Percentiles rank a stretch among this genome's conserved stretches.
phyloP scores from a whole-genome alignment of 1,140 invertebrate species.

The Triops cancriformis region DNA sequence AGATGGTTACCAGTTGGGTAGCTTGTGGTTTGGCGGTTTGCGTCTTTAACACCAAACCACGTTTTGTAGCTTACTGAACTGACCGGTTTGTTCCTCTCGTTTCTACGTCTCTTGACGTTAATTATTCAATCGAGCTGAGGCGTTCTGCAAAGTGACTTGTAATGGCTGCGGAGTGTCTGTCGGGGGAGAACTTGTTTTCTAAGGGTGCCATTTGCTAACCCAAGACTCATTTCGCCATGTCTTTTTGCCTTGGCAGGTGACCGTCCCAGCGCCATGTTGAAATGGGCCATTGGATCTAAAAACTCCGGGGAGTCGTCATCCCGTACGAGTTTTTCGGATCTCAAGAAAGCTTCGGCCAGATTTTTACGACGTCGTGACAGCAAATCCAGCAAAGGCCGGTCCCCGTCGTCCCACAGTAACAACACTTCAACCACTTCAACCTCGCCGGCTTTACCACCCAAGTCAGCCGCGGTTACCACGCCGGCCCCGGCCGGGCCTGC shows the following conservation, averaged over 20 bases:
- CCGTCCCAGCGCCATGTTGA: slow-evolving; percentile 26
- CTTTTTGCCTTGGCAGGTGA: neutral
- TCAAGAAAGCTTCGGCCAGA: slow-evolving; percentile 21
- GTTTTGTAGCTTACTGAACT: neutral
- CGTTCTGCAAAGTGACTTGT: neutral
- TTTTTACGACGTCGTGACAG: slow-evolving; percentile 19
- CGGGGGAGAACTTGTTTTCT: neutral
- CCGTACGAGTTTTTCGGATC: slow-evolving; percentile 24
- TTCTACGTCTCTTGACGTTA: neutral
- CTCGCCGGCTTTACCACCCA: neutral
- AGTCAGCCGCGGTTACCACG: neutral
- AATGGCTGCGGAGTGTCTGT: too few species aligned
- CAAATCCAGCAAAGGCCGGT: slow-evolving; percentile 1
- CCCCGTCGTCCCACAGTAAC: slow-evolving; percentile 17
- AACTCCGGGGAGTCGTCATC: slow-evolving; percentile 21
- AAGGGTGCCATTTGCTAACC: neutral
- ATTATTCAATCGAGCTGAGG: neutral
- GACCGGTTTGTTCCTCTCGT: neutral
- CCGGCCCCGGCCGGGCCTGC: neutral
- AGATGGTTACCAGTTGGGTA: neutral
- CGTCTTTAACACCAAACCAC: neutral
- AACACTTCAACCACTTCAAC: slow-evolving; percentile 14
- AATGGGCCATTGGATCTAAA: slow-evolving; percentile 26
- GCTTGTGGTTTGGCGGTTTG: neutral
- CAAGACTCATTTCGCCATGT: neutral